These are phyloP conservation scores for Coreoperca whiteheadi DNA, from an alignment of 2,113 vertebrate genomes.

Conservation along the genomic window DNA sequence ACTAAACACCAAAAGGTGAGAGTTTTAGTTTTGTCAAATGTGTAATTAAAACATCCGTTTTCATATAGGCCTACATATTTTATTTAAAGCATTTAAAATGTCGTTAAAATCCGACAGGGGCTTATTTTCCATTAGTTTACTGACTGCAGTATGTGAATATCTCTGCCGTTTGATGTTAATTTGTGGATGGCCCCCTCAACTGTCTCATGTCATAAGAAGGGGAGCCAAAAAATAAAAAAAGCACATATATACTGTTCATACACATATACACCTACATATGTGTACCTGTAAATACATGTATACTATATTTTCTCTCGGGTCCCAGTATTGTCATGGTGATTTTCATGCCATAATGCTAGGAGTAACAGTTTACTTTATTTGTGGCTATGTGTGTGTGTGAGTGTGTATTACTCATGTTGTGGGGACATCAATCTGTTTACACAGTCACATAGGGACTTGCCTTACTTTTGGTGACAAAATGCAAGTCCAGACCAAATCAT, in stretches of 20 bases:
- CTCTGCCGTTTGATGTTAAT: neutral
- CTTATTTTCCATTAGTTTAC: neutral
- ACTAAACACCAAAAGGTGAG: neutral
- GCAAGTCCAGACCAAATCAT: too few relatives aligned
- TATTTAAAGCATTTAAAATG: neutral
- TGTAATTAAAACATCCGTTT: neutral
- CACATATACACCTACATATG: neutral
- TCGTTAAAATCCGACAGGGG: neutral
- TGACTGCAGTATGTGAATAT: neutral
- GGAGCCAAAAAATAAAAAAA: neutral
- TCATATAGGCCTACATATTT: too few relatives aligned
- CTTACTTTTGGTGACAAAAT: too few relatives aligned
- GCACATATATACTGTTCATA: neutral
- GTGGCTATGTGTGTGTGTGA: neutral
- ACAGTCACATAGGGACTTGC: too few relatives aligned
- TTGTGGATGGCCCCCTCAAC: neutral
- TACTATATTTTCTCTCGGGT: neutral
- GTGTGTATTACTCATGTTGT: too few relatives aligned
- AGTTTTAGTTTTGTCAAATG: neutral
- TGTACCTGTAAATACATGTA: too few relatives aligned
- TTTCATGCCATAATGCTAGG: conserved; percentile 14
- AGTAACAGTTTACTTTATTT: conserved; percentile 27
- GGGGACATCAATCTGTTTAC: too few relatives aligned
- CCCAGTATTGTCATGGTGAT: neutral
- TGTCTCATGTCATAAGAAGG: neutral